Evolutionary conservation across 2,888 invertebrate genomes (phyloP).

Genomic region (Cryptus armator): DNA sequence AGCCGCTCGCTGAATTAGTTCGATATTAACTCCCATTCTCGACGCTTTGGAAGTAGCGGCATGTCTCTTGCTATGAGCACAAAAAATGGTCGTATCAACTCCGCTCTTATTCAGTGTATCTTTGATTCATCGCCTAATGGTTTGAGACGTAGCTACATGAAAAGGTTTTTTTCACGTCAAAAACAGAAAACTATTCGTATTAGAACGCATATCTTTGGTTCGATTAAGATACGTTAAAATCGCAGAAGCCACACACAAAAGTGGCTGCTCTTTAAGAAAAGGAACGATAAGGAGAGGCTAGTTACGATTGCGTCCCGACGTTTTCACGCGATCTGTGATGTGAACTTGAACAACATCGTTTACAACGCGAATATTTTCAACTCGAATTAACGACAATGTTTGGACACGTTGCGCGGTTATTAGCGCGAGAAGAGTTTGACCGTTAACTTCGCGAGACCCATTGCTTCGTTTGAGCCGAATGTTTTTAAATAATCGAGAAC

Average conservation of each 20-base stretch:
- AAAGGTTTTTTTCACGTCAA: conserved; percentile 45
- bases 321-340: conserved; percentile 17
- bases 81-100: background rate
- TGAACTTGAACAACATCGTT: conserved; percentile 8
- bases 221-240: background rate
- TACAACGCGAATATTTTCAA: conserved; percentile 48
- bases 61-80: conserved; percentile 1
- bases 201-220: background rate
- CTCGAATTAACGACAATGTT: conserved; percentile 57
- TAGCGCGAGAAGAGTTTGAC: conserved; percentile 59
- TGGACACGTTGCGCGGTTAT: conserved; percentile 65
- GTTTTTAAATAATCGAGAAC: conserved; percentile 59
- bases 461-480: conserved; percentile 23
- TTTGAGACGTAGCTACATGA: conserved; percentile 30
- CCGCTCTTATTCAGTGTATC: background rate
- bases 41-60: conserved; percentile 1
- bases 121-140: conserved; percentile 49
- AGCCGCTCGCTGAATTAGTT: background rate
- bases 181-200: background rate
- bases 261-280: background rate
- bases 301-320: background rate
- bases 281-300: background rate
- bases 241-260: background rate
- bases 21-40: background rate
- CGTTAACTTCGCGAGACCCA: conserved; percentile 57